Evolutionary conservation across 1,140 invertebrate species (phyloP).

Genomic region (Tetramorium simillimum): DNA sequence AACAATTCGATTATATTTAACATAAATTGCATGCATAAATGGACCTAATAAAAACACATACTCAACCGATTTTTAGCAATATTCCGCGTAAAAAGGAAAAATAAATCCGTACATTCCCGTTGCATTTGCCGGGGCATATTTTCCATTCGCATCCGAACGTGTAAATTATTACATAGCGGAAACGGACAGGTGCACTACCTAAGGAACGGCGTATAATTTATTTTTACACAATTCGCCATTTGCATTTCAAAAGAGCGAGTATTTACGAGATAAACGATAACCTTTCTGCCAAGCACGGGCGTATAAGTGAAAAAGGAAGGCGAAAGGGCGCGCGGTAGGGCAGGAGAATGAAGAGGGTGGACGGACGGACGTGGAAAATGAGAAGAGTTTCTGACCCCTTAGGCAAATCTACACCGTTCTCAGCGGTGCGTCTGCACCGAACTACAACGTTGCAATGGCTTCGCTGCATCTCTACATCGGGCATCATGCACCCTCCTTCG

Average conservation of each 20-base stretch:
- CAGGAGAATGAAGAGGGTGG: not conserved
- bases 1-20: slow-evolving; percentile 16
- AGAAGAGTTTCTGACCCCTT: slow-evolving; percentile 30
- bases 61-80: not conserved
- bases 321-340: not conserved
- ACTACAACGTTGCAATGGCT: slow-evolving; percentile 29
- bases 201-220: slow-evolving; percentile 32
- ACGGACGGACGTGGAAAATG: slow-evolving; percentile 41
- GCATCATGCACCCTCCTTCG: slow-evolving; percentile 22
- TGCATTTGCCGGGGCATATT: not conserved
- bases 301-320: slow-evolving; percentile 27
- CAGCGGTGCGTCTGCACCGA: slow-evolving; percentile 16
- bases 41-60: slow-evolving; percentile 4
- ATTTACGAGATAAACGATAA: slow-evolving; percentile 53
- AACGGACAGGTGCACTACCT: not conserved
- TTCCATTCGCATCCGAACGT: not conserved
- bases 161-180: slow-evolving; percentile 21
- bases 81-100: not conserved
- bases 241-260: slow-evolving; percentile 51
- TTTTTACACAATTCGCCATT: slow-evolving; percentile 53
- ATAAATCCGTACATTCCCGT: not conserved
- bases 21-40: slow-evolving; percentile 16
- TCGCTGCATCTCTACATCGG: slow-evolving; percentile 11
- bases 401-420: slow-evolving; percentile 34
- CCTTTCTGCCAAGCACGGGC: not conserved